Base-by-base conservation (phyloP, 1,140 invertebrate genomes). In the Heliconius nattereri region DNA sequence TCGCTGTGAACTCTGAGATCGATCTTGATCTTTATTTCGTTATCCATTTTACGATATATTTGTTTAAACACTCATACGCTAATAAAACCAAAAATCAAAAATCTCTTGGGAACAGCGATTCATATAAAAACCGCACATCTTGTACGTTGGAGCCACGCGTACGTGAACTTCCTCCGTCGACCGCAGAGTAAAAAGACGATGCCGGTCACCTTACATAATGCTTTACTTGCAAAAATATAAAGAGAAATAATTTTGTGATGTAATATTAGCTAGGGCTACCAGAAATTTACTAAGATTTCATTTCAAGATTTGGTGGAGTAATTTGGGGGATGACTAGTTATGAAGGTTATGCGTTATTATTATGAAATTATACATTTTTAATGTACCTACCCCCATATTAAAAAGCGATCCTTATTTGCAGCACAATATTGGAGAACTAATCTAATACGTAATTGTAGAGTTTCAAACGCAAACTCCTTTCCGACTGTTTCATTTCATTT, bases 121-220 rank as follows among this genome's bases (percentile, higher is more conserved):
- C 81, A 86, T 88, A 86, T 85, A 84, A 78, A 83, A 90, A 91
- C 91, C 90, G 75, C 90, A 91, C 78, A 75, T 49, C 82, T 83
- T 84, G 84, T 81, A 82, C 66, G 75, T 54, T 37, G 5, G 74
- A 80, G 77, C 79, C 83, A 78, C 84, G 82, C 78, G 82, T 85
- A 87, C 84, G 86, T 81, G 85, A 86, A 89, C 90, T 91, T 91
- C 90, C 90, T 91, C 19, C 71, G 80, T 20, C 29, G 71, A 86
- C 85, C 85, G 82, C 85, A 85, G 74, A 23, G 45, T 73, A 78
- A 75, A 79, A 76, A 74, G 79, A 20, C 23, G 37, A 19, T 66
- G 71, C 70, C 49, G 70, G 76, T 78, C 60, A 66, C 1, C 45
- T 75, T 80, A 73, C 60, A 73, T 81, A 81, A 83, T 81, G 60